Percentiles rank a stretch among this genome's conserved stretches.
Evolutionary conservation across 2,113 vertebrate species (phyloP).

Genomic region (Urocitellus parryii): DNA sequence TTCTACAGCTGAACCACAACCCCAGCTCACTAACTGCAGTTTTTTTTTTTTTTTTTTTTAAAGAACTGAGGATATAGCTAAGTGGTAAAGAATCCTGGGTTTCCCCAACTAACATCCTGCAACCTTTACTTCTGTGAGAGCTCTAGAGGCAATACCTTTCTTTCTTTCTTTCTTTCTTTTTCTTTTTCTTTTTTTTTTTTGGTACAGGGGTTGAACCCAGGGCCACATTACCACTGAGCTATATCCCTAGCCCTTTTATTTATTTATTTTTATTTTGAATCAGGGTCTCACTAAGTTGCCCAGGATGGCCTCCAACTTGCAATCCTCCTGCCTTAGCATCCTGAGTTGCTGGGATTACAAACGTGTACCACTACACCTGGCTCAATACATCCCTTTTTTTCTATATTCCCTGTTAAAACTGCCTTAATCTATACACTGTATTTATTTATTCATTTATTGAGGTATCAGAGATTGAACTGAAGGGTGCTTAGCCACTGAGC

Average conservation of each 20-base stretch:
- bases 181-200: neutral
- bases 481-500: neutral
- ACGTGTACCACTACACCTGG: neutral
- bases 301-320: neutral
- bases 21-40: no score
- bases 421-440: neutral
- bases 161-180: no score
- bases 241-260: neutral
- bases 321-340: neutral
- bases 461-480: neutral
- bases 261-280: neutral
- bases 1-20: no score
- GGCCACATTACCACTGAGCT: neutral
- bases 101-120: neutral
- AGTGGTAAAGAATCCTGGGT: no score
- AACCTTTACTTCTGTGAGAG: conserved; percentile 2
- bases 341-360: neutral
- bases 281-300: neutral
- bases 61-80: no score
- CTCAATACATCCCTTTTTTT: neutral
- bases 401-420: conserved; percentile 14
- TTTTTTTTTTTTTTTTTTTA: no score
- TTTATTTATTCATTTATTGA: neutral
- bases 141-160: neutral
- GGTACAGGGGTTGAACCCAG: neutral